phyloP scores from a whole-genome alignment of 2,888 invertebrate species.

The Alviniconcha strummeri region DNA sequence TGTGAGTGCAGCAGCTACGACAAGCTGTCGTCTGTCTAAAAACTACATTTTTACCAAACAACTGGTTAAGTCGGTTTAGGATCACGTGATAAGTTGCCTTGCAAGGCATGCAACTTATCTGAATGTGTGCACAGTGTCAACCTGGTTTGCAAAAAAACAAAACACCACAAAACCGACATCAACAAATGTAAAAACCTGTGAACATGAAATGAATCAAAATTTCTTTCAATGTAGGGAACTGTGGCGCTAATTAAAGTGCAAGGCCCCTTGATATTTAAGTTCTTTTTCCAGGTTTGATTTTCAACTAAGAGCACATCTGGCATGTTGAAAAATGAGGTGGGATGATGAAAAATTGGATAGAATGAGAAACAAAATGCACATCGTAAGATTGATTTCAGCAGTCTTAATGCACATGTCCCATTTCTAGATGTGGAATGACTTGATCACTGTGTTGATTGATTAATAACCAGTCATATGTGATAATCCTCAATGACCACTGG shows the following conservation, averaged over 20 bases:
- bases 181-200: not conserved
- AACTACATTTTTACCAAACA: no score
- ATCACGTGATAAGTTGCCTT: no score
- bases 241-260: not conserved
- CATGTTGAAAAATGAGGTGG: not conserved
- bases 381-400: not conserved
- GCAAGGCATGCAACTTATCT: no score
- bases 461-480: not conserved
- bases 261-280: not conserved
- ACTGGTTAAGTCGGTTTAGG: no score
- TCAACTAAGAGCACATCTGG: slow-evolving; percentile 17
- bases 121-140: no score
- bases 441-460: slow-evolving; percentile 5
- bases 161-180: not conserved
- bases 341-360: not conserved
- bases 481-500: not conserved
- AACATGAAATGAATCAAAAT: not conserved
- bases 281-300: no score
- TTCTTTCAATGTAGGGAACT: not conserved
- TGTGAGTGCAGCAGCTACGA: no score
- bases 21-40: no score
- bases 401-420: slow-evolving; percentile 26
- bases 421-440: slow-evolving; percentile 10
- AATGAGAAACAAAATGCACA: slow-evolving; percentile 1
- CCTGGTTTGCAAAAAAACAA: not conserved